Evolutionary conservation across 2,113 vertebrate species (phyloP), one percentile per base, ranked within the genome.

Genomic region (Coreoperca whiteheadi): DNA sequence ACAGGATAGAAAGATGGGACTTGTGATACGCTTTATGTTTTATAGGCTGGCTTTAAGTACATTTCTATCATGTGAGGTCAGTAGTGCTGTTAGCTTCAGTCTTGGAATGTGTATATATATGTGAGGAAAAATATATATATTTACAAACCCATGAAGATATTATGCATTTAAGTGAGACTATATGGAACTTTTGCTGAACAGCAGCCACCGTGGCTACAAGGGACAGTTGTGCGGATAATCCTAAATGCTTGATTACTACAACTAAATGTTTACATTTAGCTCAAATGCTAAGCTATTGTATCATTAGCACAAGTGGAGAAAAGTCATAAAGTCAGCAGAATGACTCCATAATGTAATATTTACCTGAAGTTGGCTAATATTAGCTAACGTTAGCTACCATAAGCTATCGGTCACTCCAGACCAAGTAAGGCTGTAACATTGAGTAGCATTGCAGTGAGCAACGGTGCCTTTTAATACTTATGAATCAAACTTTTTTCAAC

Each of bases 21-120:
- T 56, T 67, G 12, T 23, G 30, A 60, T 71, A 60, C 4, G 14
- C 39, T 70, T 87, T 60, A 21, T 64, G 67, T 83, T 93, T 90
- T 78, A 91, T 84, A 28, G 53, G 53, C 63, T 70, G 74, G 66
- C 64, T 79, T 76, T 85, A 75, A 79, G 87, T 82, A 82, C 65
- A 87, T 84, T 85, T 71, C 81, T 82, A 60, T 84, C 73, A 48
- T 72, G 60, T 74, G 56, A 83, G 41, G 65, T 51, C n/a, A 43
- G 57, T 34, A 60, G 60, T 30, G 43, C 87, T 43, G 32, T 66
- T 65, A 48, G 25, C 53, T 7, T 61, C 74, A 15, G 70, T 60
- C 68, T 66, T 25, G 30, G 25, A 75, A 23, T 5, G 2, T 11
- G 15, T 34, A 15, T 32, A 18, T 32, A 18, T 23, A 34, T 76